Conservation (phyloP, 1,140 invertebrate species). For the Varroa destructor region DNA sequence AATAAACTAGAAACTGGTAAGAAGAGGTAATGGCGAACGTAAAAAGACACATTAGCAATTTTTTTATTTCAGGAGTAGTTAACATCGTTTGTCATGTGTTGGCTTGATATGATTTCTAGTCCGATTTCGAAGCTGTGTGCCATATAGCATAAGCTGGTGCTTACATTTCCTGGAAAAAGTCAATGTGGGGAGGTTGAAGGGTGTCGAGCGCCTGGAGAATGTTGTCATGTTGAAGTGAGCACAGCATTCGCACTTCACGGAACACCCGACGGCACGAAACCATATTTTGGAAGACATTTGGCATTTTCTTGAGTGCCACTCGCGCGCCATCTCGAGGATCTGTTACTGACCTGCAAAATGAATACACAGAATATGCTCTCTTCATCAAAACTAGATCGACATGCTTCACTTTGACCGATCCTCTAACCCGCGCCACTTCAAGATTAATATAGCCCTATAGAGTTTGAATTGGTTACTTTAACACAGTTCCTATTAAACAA, state of each 20-base stretch:
- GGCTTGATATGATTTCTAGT: background rate
- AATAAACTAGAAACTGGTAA: background rate
- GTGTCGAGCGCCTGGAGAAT: slow-evolving; percentile 89
- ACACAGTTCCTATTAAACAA: too few species aligned
- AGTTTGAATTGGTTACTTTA: too few species aligned
- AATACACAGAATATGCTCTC: background rate
- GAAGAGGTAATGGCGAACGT: background rate
- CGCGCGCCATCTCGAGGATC: slow-evolving; percentile 94
- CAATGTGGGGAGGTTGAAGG: slow-evolving; percentile 85
- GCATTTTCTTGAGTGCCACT: slow-evolving; percentile 97
- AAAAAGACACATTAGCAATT: too few species aligned
- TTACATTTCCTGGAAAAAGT: slow-evolving; percentile 99
- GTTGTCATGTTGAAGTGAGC: slow-evolving; percentile 99
- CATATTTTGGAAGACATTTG: slow-evolving; percentile 98
- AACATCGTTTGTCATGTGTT: background rate
- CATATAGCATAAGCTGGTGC: slow-evolving; percentile 53
- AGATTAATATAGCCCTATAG: too few species aligned
- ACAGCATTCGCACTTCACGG: slow-evolving; percentile 95
- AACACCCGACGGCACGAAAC: slow-evolving; percentile 96
- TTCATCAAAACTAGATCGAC: too few species aligned
- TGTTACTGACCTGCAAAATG: slow-evolving; percentile 78
- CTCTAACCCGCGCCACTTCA: too few species aligned
- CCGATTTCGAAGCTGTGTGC: background rate
- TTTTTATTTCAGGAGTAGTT: background rate
- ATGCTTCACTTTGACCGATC: too few species aligned